phyloP scores from a whole-genome alignment of 2,888 invertebrate genomes.

The Rhagium mordax region DNA sequence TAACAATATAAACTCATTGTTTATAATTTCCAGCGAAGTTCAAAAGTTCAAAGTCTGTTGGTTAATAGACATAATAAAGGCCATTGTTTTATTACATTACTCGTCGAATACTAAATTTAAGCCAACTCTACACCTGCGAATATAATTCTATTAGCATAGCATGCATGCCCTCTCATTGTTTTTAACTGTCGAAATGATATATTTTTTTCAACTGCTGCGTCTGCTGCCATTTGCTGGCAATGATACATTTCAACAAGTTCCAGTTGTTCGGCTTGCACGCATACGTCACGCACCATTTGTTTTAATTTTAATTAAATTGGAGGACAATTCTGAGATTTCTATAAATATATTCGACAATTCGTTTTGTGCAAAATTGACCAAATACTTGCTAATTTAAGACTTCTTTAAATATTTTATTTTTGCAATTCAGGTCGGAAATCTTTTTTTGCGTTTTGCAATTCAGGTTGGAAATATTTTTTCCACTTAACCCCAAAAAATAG shows the following conservation, averaged over 20 bases:
- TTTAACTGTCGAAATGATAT: slow-evolving; percentile 32
- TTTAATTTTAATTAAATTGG: slow-evolving; percentile 33
- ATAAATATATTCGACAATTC: slow-evolving; percentile 1
- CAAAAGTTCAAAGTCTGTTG: slow-evolving; percentile 19
- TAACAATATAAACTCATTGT: slow-evolving; percentile 6
- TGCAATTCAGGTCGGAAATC: too few relatives aligned
- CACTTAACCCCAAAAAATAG: too few relatives aligned
- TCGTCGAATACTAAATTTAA: slow-evolving; percentile 15
- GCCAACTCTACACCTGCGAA: slow-evolving; percentile 37
- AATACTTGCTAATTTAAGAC: too few relatives aligned
- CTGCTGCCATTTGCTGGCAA: slow-evolving; percentile 30
- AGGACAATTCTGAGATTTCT: slow-evolving; percentile 33
- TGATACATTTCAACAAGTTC: slow-evolving; percentile 44
- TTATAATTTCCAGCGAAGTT: slow-evolving; percentile 20
- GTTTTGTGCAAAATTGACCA: neutral
- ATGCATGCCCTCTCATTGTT: slow-evolving; percentile 38
- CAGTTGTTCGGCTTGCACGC: slow-evolving; percentile 43
- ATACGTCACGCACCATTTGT: slow-evolving; percentile 43
- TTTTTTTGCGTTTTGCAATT: too few relatives aligned
- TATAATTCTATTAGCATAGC: slow-evolving; percentile 36
- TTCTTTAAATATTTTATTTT: too few relatives aligned
- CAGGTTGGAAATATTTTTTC: too few relatives aligned
- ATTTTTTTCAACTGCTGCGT: slow-evolving; percentile 34
- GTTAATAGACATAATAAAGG: slow-evolving; percentile 21
- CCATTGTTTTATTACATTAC: slow-evolving; percentile 3